phyloP scores from a whole-genome alignment of 1,140 invertebrate species.

The Lepidostoma basale region DNA sequence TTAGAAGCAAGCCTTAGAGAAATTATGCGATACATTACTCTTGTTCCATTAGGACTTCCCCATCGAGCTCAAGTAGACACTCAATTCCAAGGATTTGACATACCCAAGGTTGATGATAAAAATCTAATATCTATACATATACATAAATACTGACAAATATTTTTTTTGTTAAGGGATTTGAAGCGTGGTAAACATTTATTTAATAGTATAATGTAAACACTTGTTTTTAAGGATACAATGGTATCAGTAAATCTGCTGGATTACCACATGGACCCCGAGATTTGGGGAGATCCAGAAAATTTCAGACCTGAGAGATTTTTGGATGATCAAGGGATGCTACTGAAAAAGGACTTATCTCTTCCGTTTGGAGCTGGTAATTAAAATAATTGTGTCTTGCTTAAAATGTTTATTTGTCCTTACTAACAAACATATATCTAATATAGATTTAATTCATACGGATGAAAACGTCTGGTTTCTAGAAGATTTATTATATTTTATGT shows the following conservation, averaged over 20 bases:
- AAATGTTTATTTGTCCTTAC: slow-evolving; percentile 1
- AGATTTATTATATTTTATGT: too few species aligned
- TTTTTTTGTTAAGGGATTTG: too few species aligned
- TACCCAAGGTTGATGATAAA: slow-evolving; percentile 68
- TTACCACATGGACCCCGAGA: slow-evolving; percentile 66
- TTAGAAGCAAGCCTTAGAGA: slow-evolving; percentile 72
- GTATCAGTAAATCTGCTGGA: slow-evolving; percentile 69
- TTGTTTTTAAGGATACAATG: slow-evolving; percentile 61
- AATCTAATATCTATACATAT: too few species aligned
- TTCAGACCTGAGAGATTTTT: slow-evolving; percentile 75
- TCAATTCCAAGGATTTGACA: slow-evolving; percentile 65
- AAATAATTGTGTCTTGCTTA: too few species aligned
- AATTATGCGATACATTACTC: slow-evolving; percentile 66
- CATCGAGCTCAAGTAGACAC: slow-evolving; percentile 67
- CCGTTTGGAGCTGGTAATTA: slow-evolving; percentile 65
- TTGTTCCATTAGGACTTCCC: slow-evolving; percentile 73
- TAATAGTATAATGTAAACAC: too few species aligned
- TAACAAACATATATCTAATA: background rate
- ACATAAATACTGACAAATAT: too few species aligned
- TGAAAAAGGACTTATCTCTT: slow-evolving; percentile 56
- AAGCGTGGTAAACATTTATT: too few species aligned
- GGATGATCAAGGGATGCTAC: slow-evolving; percentile 54
- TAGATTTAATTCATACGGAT: too few species aligned
- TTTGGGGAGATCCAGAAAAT: slow-evolving; percentile 70
- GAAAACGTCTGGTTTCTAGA: too few species aligned